A percentile compares a stretch with the other conserved stretches of the same genome.
Evolutionary conservation across 2,797 vertebrate genomes (phyloP).

Genomic region (Acrossocheilus wenchowensis): DNA sequence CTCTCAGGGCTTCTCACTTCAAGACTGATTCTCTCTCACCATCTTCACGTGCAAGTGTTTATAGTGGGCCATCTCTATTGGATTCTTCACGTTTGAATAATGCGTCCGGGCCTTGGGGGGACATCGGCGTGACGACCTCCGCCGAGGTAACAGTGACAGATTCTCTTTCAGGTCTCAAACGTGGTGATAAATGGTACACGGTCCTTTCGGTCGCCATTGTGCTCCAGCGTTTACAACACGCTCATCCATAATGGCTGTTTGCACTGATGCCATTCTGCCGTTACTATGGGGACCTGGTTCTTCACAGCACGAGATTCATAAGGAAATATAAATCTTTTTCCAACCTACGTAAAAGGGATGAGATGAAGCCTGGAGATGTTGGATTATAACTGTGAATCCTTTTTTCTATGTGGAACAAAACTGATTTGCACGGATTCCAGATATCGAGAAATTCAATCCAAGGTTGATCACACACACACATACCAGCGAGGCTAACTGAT

Average conservation of each 20-base stretch:
- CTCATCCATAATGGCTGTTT: slow-evolving; percentile 74
- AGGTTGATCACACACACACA: slow-evolving; percentile 25
- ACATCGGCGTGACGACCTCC: slow-evolving; percentile 47
- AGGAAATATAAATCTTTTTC: slow-evolving; percentile 46
- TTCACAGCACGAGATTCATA: slow-evolving; percentile 31
- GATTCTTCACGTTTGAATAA: slow-evolving; percentile 63
- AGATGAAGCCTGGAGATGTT: slow-evolving; percentile 21
- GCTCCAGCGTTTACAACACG: slow-evolving; percentile 72
- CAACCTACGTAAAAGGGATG: slow-evolving; percentile 8
- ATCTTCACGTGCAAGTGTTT: slow-evolving; percentile 49
- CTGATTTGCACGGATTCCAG: slow-evolving; percentile 22
- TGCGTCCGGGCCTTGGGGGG: slow-evolving; percentile 68
- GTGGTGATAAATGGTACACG: slow-evolving; percentile 80
- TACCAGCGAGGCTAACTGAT: neutral
- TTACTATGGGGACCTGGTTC: slow-evolving; percentile 45
- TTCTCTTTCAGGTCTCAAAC: slow-evolving; percentile 68
- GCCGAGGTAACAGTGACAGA: slow-evolving; percentile 53
- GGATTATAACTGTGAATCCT: slow-evolving; percentile 16
- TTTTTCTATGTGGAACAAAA: slow-evolving; percentile 16
- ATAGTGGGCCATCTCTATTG: slow-evolving; percentile 41
- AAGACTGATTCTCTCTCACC: slow-evolving; percentile 59
- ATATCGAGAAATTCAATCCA: slow-evolving; percentile 20
- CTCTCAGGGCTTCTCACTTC: slow-evolving; percentile 60
- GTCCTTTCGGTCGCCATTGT: slow-evolving; percentile 78
- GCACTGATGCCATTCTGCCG: slow-evolving; percentile 58